Evolutionary conservation across 2,113 vertebrate species (phyloP).

Genomic region (Oncorhynchus clarkii): DNA sequence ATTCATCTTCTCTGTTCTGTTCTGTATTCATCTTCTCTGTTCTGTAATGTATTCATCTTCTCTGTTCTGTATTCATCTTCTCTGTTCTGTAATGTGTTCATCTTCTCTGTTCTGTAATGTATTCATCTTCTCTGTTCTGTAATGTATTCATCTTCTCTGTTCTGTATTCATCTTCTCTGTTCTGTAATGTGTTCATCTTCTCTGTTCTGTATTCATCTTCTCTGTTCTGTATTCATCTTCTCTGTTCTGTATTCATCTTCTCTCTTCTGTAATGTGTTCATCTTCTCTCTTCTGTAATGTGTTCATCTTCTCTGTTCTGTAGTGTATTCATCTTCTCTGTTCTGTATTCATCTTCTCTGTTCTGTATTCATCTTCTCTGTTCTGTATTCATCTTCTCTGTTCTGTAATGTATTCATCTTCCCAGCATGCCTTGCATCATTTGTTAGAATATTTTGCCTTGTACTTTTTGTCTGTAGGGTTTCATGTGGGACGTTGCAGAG

Average conservation of each 20-base stretch:
- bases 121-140: background rate
- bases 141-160: background rate
- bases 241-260: too few relatives aligned
- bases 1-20: too few relatives aligned
- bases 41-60: background rate
- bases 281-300: background rate
- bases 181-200: too few relatives aligned
- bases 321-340: too few relatives aligned
- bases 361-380: background rate
- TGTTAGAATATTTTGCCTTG: background rate
- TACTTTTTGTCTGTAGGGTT: conserved; percentile 74
- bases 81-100: too few relatives aligned
- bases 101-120: too few relatives aligned
- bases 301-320: background rate
- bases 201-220: background rate
- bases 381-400: background rate
- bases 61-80: background rate
- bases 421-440: background rate
- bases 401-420: background rate
- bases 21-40: too few relatives aligned
- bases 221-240: background rate
- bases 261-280: too few relatives aligned
- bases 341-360: background rate
- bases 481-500: conserved; percentile 94
- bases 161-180: background rate